Base-by-base conservation (phyloP, 2,888 invertebrate genomes). In the Pocota personata region DNA sequence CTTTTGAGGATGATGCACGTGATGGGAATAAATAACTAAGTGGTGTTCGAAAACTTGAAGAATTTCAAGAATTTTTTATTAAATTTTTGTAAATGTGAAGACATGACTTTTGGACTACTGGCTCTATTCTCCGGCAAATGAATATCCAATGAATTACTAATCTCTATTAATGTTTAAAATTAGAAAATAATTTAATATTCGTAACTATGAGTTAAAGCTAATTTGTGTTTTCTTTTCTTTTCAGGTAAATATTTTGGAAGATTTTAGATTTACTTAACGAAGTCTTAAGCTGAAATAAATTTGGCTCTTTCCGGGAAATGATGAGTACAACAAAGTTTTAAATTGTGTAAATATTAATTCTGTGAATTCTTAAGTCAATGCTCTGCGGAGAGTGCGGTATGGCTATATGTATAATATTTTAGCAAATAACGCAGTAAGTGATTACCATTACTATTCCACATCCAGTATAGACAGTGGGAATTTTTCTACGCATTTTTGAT, bases 181-280 rank as follows among this genome's bases (percentile, higher is more conserved):
- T 14, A 32, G 10, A 3, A 62, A 43, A 46, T n/a, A 3, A 35
- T 50, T 66, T 19, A 32, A 52, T 16, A 37, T 37, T 37, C 10
- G 5, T 14, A 35, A 35, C 10, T 37, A 2, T 14, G 27, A 60
- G 8, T 30, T 12, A 32, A 30, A 24, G 5, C 52, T 64, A 58
- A 75, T 43, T 12, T 12, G 1, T n/a, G 7, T 24, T 30, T 5
- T 46, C 19, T 16, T 10, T 12, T 77, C n/a, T 30, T 77, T 77
- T 21, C 69, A 77, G 77, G 77, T 77, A 77, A 77, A 77, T 77
- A 77, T 60, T 14, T 58, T 62, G 5, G 30, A 5, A 52, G 6
- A 0, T 16, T 21, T 21, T 14, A 14, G 3, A 57, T 19, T 19
- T 35, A n/a, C 50, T 48, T 48, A 48, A n/a, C 4, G 21, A 0